Evolutionary conservation across 2,888 invertebrate species (phyloP).

Genomic region (Xestia c-nigrum): DNA sequence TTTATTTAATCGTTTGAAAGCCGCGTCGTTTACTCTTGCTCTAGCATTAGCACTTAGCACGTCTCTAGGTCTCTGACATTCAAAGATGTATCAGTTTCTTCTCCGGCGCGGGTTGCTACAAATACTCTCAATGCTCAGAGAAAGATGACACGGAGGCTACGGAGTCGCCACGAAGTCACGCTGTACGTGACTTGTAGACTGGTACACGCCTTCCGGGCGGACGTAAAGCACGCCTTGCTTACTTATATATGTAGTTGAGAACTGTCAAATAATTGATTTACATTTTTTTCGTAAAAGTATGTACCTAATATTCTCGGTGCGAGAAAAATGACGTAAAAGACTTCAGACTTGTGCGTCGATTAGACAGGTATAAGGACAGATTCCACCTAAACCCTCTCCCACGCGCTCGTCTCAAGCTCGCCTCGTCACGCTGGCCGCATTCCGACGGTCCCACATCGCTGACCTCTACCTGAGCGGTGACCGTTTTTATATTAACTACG

Average conservation of each 20-base stretch:
- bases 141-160: neutral
- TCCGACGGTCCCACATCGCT: slow-evolving; percentile 19
- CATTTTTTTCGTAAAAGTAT: neutral
- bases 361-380: slow-evolving; percentile 21
- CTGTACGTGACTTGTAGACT: neutral
- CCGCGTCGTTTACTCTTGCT: no score
- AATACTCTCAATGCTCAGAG: no score
- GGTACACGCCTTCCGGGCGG: neutral
- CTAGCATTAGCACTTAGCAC: no score
- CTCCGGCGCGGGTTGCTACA: no score
- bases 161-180: neutral
- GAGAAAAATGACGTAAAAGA: neutral
- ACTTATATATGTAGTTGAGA: neutral
- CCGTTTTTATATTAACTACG: slow-evolving; percentile 39
- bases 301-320: neutral
- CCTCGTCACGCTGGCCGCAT: slow-evolving; percentile 31
- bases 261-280: neutral
- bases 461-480: slow-evolving; percentile 20
- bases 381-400: neutral
- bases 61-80: no score
- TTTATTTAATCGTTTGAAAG: no score
- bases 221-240: neutral
- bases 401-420: neutral
- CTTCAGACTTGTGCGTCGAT: slow-evolving; percentile 48
- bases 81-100: neutral